phyloP scores from a whole-genome alignment of 2,113 vertebrate genomes.

The Penelope pileata region DNA sequence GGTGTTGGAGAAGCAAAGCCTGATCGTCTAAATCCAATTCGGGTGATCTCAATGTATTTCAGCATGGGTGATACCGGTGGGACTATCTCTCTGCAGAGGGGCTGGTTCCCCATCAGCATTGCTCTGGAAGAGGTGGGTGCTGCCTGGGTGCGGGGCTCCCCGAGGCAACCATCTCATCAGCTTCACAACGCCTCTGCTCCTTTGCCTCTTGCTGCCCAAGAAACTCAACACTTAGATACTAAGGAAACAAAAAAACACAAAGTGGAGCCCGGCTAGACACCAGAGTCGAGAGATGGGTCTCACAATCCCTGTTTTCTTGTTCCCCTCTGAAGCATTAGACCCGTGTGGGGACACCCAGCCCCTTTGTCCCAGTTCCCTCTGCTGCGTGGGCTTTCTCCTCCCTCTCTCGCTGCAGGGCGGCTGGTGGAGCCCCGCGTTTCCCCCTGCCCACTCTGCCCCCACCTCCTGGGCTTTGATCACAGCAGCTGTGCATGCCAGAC shows the following conservation, averaged over 20 bases:
- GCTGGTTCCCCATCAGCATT: background rate
- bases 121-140: background rate
- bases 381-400: background rate
- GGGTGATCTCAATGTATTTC: background rate
- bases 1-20: background rate
- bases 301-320: background rate
- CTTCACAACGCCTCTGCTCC: background rate
- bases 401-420: background rate
- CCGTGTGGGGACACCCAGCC: background rate
- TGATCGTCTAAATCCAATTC: background rate
- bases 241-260: background rate
- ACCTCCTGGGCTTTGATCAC: conserved; percentile 54
- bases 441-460: background rate
- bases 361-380: background rate
- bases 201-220: background rate
- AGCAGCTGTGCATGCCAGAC: conserved; percentile 37
- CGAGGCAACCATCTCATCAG: background rate
- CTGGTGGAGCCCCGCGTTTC: background rate
- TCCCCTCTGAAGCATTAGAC: background rate
- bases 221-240: background rate
- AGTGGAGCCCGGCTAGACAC: background rate
- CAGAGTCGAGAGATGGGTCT: background rate
- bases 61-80: background rate
- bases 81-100: background rate
- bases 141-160: background rate